Conservation (phyloP, 2,113 vertebrate species). For the Ascaphus truei region DNA sequence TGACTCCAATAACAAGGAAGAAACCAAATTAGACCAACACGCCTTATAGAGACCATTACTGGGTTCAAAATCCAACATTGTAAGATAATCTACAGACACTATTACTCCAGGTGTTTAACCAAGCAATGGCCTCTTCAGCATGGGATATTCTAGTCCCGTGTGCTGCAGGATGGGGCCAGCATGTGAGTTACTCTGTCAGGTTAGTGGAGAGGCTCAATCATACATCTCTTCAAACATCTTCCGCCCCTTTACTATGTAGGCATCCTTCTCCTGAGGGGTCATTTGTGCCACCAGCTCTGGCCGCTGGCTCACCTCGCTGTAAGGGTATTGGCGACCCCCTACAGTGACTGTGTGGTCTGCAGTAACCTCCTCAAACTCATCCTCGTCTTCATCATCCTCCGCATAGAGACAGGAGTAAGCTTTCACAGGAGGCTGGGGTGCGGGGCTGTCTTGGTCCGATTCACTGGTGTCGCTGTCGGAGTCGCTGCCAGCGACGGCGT, state of each 20-base stretch:
- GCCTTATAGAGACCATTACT: too few relatives aligned
- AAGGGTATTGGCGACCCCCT: slow-evolving; percentile 75
- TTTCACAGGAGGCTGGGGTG: slow-evolving; percentile 33
- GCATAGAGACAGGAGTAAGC: neutral
- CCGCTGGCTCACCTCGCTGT: slow-evolving; percentile 88
- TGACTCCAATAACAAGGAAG: too few relatives aligned
- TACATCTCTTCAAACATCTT: slow-evolving; percentile 94
- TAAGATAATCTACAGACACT: too few relatives aligned
- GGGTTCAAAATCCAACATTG: too few relatives aligned
- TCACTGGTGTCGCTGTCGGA: slow-evolving; percentile 97
- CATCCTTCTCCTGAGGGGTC: slow-evolving; percentile 90
- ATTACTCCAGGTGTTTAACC: too few relatives aligned
- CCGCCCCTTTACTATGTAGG: slow-evolving; percentile 92
- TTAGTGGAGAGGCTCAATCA: slow-evolving; percentile 70
- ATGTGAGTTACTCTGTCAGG: neutral
- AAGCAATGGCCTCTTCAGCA: too few relatives aligned
- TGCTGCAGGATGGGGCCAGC: too few relatives aligned
- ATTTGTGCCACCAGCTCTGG: slow-evolving; percentile 93
- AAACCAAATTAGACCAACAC: too few relatives aligned
- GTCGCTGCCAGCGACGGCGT: slow-evolving; percentile 81
- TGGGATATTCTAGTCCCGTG: too few relatives aligned
- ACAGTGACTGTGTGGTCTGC: slow-evolving; percentile 81
- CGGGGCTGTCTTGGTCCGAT: slow-evolving; percentile 80
- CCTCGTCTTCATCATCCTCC: slow-evolving; percentile 81
- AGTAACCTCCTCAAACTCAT: slow-evolving; percentile 91